Conservation (phyloP, 1,140 invertebrate species). For the Pseudomyrmex flavicornis region DNA sequence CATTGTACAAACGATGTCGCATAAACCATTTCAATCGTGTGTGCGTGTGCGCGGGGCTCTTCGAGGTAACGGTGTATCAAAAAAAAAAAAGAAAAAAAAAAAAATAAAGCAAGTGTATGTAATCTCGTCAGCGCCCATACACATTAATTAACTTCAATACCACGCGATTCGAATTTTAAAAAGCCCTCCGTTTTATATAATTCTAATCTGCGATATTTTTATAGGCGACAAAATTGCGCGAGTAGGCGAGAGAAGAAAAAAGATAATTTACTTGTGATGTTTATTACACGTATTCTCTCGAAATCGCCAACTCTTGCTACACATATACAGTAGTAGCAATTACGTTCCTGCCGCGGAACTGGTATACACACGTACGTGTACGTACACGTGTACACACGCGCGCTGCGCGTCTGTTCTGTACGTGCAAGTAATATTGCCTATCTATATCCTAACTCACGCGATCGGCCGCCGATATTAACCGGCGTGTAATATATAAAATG, state of each 20-base stretch:
- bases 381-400: not conserved
- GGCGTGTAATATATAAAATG: conserved; percentile 66
- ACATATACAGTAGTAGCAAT: not conserved
- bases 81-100: too few species aligned
- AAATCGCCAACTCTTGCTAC: too few species aligned
- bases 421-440: conserved; percentile 23
- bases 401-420: not conserved
- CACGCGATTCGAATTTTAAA: too few species aligned
- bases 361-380: conserved; percentile 18
- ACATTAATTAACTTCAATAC: too few species aligned
- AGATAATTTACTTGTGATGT: too few species aligned
- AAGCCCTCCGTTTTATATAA: too few species aligned
- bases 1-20: conserved; percentile 11
- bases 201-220: too few species aligned
- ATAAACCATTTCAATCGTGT: not conserved
- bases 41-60: not conserved
- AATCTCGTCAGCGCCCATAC: too few species aligned
- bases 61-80: not conserved
- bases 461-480: conserved; percentile 70
- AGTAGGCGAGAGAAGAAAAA: too few species aligned
- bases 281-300: too few species aligned
- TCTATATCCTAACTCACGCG: conserved; percentile 71
- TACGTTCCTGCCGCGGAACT: conserved; percentile 30
- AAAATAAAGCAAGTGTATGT: too few species aligned
- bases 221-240: too few species aligned